A percentile compares a stretch with the other conserved stretches of the same genome.
Conservation (phyloP, 2,113 vertebrate species). For the Channa argus region DNA sequence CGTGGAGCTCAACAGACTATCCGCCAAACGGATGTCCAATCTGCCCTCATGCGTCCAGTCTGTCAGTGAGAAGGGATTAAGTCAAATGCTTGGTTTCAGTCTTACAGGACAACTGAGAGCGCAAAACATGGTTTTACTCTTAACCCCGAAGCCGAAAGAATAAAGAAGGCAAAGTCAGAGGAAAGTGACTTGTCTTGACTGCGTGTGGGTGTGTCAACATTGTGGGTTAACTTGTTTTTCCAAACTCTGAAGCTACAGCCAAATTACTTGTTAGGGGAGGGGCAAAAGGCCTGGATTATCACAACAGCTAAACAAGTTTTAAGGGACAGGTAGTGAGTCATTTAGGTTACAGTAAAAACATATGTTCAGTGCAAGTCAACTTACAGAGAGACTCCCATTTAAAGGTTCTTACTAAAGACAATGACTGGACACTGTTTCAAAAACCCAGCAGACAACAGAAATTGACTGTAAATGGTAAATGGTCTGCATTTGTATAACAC, state of each 20-base stretch:
- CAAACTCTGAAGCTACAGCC: constrained; percentile 41
- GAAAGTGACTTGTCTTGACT: constrained; percentile 19
- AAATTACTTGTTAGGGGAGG: constrained; percentile 45
- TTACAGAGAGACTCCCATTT: background rate
- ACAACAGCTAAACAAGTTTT: constrained; percentile 62
- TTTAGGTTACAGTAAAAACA: constrained; percentile 28
- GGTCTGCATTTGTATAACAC: too few relatives aligned
- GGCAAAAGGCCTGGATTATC: constrained; percentile 29
- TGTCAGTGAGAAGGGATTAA: constrained; percentile 51
- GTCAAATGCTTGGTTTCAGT: constrained; percentile 44
- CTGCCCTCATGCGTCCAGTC: constrained; percentile 49
- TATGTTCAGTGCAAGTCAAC: constrained; percentile 11
- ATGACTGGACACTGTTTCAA: constrained; percentile 35
- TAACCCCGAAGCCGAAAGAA: constrained; percentile 13
- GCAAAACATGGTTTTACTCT: constrained; percentile 25
- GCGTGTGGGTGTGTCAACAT: constrained; percentile 61
- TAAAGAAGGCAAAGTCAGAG: constrained; percentile 16
- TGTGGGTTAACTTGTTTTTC: constrained; percentile 76
- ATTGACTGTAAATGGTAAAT: background rate
- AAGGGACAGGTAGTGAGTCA: constrained; percentile 36
- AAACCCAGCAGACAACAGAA: constrained; percentile 29
- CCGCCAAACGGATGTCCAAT: constrained; percentile 69
- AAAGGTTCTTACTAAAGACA: constrained; percentile 56
- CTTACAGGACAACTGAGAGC: constrained; percentile 40
- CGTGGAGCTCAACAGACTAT: constrained; percentile 59